Base-by-base conservation (phyloP, 2,888 invertebrate species). In the Caenorhabditis angaria region DNA sequence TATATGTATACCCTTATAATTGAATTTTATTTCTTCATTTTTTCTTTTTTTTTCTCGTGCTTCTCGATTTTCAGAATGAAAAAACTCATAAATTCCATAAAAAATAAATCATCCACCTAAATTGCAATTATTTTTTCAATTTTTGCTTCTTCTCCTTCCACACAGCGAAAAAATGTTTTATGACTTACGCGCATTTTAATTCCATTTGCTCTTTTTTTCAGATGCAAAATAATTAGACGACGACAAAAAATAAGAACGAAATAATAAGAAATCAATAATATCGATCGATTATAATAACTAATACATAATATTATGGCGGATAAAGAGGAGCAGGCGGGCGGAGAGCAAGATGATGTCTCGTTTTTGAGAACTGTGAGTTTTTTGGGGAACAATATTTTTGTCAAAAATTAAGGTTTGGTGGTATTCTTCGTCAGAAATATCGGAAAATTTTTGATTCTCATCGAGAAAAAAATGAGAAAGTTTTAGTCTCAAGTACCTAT, bases 291-390 rank as follows among this genome's bases (percentile, higher is more conserved):
- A 8, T 22, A 24, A 24, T 35, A 61, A n/a, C 28, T 25, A 50
- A 29, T 50, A 68, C 63, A 64, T 64, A 51, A 60, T 62, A 63
- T 48, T 53, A 89, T 89, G 89, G 87, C 88, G 74, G 88, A 89
- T 76, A 83, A 88, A 54, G 88, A 88, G 56, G 89, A 89, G 75
- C 84, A 87, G 47, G 95, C 94, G 88, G 94, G 94, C 83, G 95
- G 96, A 88, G 97, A 97, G 91, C 97, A 97, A 91, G 97, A 97
- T 92, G 97, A 97, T 92, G 95, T 97, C 90, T 97, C 97, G 89
- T 97, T 97, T 91, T 92, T 97, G 88, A 93, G 97, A 88, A 97
- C 97, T 92, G 97, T 97, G 24, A 64, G 85, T 75, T 22, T 25
- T 18, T 41, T 14, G 41, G 27, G 4, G 14, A 41, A 18, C 2